Conservation (phyloP, 2,797 vertebrate species). For the Odontamblyopus lacepedii region DNA sequence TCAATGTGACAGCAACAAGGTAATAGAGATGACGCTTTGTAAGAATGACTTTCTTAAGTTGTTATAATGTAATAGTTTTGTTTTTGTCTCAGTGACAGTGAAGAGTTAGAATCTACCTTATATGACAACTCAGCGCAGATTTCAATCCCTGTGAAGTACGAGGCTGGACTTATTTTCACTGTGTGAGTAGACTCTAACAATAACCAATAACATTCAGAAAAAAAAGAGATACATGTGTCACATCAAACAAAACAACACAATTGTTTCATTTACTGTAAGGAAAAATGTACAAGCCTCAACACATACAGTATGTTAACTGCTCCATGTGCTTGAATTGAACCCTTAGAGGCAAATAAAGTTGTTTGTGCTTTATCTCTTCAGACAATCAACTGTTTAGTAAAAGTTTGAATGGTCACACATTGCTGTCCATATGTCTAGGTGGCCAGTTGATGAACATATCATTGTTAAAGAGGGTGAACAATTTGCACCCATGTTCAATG, state of each 20-base stretch:
- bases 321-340: too few species aligned
- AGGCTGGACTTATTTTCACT: conserved; percentile 84
- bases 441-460: conserved; percentile 79
- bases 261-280: background rate
- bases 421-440: conserved; percentile 30
- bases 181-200: conserved; percentile 79
- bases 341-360: too few species aligned
- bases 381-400: too few species aligned
- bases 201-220: background rate
- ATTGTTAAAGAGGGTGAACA: conserved; percentile 84
- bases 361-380: too few species aligned
- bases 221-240: background rate
- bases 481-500: conserved; percentile 76
- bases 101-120: conserved; percentile 79
- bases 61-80: background rate
- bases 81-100: conserved; percentile 86
- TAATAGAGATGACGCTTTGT: conserved; percentile 59
- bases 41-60: background rate
- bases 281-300: too few species aligned
- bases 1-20: conserved; percentile 87
- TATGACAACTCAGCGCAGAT: conserved; percentile 83
- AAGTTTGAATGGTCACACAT: too few species aligned
- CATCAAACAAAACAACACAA: background rate
- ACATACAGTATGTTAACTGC: too few species aligned
- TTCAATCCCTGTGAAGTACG: conserved; percentile 87